phyloP scores from a whole-genome alignment of 2,888 invertebrate species.

The Eupithecia exiguata region DNA sequence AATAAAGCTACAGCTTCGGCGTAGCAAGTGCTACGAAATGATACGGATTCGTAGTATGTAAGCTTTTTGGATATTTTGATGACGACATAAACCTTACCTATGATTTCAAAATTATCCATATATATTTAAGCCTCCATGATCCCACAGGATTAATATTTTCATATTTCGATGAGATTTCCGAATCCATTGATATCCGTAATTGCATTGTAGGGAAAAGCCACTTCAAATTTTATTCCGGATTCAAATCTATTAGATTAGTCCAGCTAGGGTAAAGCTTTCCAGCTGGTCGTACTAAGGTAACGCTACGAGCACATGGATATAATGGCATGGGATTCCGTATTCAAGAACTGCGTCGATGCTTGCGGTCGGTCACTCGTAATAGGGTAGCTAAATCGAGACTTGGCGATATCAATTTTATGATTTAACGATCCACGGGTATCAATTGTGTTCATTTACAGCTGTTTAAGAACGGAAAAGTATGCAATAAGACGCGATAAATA shows the following conservation, averaged over 20 bases:
- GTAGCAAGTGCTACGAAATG: constrained; percentile 18
- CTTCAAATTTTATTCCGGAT: not conserved
- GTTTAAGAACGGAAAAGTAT: not conserved
- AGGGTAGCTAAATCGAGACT: not conserved
- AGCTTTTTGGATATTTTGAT: not conserved
- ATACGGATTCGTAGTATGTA: not conserved
- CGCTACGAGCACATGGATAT: constrained; percentile 11
- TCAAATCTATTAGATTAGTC: not conserved
- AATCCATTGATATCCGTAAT: not conserved
- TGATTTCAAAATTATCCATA: not conserved
- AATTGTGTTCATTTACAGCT: not conserved
- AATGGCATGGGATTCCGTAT: not conserved
- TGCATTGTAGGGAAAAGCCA: not conserved
- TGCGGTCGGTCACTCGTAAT: not conserved
- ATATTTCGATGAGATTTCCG: not conserved
- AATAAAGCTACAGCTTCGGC: not conserved
- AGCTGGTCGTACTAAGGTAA: constrained; percentile 15
- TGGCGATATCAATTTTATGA: not conserved
- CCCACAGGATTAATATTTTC: not conserved
- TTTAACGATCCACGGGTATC: not conserved
- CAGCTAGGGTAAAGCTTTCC: constrained; percentile 28
- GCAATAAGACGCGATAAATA: not conserved
- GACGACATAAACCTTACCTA: not conserved
- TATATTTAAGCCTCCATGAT: not conserved
- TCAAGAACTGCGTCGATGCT: not conserved